A percentile compares a stretch with the other conserved stretches of the same genome.
These are phyloP conservation scores for Pammene fasciana DNA, from an alignment of 2,888 invertebrate species.

Conservation along the genomic window DNA sequence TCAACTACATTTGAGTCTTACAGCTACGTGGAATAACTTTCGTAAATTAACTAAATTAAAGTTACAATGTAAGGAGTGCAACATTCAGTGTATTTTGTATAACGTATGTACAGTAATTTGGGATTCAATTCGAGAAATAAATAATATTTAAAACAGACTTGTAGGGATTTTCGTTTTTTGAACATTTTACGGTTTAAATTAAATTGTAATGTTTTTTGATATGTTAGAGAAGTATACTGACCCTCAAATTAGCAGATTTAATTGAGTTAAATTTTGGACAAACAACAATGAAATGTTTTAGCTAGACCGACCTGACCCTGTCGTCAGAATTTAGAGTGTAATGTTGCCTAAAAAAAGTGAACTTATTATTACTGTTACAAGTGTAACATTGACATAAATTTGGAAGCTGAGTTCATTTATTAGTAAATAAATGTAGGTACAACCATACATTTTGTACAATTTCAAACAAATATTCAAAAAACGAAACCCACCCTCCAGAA, in stretches of 20 bases:
- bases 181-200: background rate
- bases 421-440: too few relatives aligned
- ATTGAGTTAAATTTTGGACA: too few relatives aligned
- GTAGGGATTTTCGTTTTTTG: conserved; percentile 25
- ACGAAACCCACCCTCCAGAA: background rate
- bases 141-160: background rate
- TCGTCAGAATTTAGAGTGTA: too few relatives aligned
- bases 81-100: conserved; percentile 35
- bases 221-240: too few relatives aligned
- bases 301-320: too few relatives aligned
- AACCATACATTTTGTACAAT: background rate
- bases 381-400: too few relatives aligned
- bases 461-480: conserved; percentile 1
- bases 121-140: conserved; percentile 25
- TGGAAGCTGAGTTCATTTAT: too few relatives aligned
- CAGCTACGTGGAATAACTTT: conserved; percentile 77
- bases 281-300: too few relatives aligned
- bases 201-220: too few relatives aligned
- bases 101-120: conserved; percentile 40
- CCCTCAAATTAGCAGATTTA: too few relatives aligned
- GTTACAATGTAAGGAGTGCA: conserved; percentile 44
- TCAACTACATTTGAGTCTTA: conserved; percentile 76
- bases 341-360: too few relatives aligned
- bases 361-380: too few relatives aligned
- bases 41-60: conserved; percentile 54